Evolutionary conservation across 1,140 invertebrate species (phyloP).

Genomic region (Goniozus legneri): DNA sequence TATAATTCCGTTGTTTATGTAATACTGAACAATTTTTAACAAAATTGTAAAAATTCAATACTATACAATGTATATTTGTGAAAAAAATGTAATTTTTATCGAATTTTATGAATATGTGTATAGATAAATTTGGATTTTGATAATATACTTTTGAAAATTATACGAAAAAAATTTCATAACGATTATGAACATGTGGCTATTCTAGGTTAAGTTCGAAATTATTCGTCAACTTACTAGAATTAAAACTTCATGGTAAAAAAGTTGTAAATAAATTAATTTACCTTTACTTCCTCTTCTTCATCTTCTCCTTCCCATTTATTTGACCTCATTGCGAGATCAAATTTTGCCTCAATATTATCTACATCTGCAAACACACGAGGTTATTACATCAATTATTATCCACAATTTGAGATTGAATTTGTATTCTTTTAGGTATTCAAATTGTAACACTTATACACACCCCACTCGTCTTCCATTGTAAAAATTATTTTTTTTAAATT

Average conservation of each 20-base stretch:
- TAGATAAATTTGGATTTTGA: too few species aligned
- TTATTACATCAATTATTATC: slow-evolving; percentile 26
- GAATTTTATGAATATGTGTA: too few species aligned
- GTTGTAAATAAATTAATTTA: slow-evolving; percentile 42
- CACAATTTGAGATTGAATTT: neutral
- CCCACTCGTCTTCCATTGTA: slow-evolving; percentile 28
- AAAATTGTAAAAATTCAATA: too few species aligned
- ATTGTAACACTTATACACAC: slow-evolving; percentile 8
- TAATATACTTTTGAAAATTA: too few species aligned
- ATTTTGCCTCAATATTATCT: slow-evolving; percentile 42
- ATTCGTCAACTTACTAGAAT: slow-evolving; percentile 3
- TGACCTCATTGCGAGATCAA: slow-evolving; percentile 42
- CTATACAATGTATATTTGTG: too few species aligned
- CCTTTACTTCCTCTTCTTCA: slow-evolving; percentile 78
- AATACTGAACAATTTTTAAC: too few species aligned
- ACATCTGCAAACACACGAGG: slow-evolving; percentile 40
- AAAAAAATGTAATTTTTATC: too few species aligned
- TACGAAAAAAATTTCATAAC: too few species aligned
- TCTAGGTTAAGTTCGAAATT: slow-evolving; percentile 26
- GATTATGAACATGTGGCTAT: slow-evolving; percentile 28
- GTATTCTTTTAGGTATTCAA: neutral
- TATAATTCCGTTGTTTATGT: too few species aligned
- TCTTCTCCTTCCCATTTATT: slow-evolving; percentile 89
- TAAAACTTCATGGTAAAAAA: neutral
- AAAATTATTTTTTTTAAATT: neutral